phyloP scores from a whole-genome alignment of 2,888 invertebrate genomes.

The Heliothis peltigera region DNA sequence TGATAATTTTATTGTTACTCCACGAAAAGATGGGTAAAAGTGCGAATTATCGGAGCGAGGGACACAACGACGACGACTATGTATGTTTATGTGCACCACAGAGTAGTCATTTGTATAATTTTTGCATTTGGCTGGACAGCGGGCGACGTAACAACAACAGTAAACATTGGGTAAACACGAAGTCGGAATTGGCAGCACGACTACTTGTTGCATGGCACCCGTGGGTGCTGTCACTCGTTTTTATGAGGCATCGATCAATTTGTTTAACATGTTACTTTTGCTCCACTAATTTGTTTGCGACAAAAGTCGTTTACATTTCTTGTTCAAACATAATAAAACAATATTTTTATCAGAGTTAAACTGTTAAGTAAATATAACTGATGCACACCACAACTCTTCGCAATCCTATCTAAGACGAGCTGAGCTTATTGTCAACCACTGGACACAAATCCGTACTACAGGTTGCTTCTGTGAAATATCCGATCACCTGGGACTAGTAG shows the following conservation, averaged over 20 bases:
- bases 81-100: slow-evolving; percentile 73
- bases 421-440: too few relatives aligned
- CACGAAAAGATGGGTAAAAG: slow-evolving; percentile 84
- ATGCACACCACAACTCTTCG: too few relatives aligned
- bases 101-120: slow-evolving; percentile 83
- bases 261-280: slow-evolving; percentile 41
- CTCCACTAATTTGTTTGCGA: slow-evolving; percentile 25
- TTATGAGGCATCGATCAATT: slow-evolving; percentile 43
- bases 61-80: slow-evolving; percentile 68
- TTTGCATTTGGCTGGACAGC: slow-evolving; percentile 70
- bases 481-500: too few relatives aligned
- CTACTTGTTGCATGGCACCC: slow-evolving; percentile 58
- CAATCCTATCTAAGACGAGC: too few relatives aligned
- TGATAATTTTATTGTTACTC: slow-evolving; percentile 83
- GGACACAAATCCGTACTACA: too few relatives aligned
- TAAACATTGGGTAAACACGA: slow-evolving; percentile 43
- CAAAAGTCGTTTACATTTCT: background rate
- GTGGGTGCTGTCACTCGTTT: slow-evolving; percentile 38
- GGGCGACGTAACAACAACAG: slow-evolving; percentile 12
- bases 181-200: slow-evolving; percentile 35
- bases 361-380: too few relatives aligned
- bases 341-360: too few relatives aligned
- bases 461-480: too few relatives aligned
- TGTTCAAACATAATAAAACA: background rate
- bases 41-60: slow-evolving; percentile 75